Evolutionary conservation across 53 echinoderm and acorn worm genomes (phyloP).

Genomic region (Crossaster papposus): DNA sequence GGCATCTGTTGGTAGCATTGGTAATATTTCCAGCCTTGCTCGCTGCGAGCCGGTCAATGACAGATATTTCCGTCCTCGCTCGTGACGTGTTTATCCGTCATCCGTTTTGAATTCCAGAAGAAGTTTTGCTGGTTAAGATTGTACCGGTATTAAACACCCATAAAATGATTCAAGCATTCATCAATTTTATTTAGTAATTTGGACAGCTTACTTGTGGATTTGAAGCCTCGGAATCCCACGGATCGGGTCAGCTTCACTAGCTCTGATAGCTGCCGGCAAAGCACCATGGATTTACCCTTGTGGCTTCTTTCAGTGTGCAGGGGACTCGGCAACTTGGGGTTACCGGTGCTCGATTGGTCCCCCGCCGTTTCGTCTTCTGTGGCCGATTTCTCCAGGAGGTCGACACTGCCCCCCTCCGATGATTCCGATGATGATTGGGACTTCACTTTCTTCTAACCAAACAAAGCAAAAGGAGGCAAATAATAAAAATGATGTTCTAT

Average conservation of each 20-base stretch:
- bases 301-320: conserved; percentile 21
- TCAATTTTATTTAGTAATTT: neutral
- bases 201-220: conserved; percentile 62
- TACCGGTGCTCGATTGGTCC: conserved; percentile 31
- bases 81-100: too few species aligned
- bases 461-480: neutral
- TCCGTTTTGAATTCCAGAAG: too few species aligned
- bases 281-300: conserved; percentile 76
- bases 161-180: neutral
- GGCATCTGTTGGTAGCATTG: too few species aligned
- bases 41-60: too few species aligned
- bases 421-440: conserved; percentile 84
- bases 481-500: too few species aligned
- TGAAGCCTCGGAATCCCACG: conserved; percentile 86
- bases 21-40: too few species aligned
- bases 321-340: conserved; percentile 49
- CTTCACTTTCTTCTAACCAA: conserved; percentile 83
- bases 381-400: conserved; percentile 48
- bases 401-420: conserved; percentile 49
- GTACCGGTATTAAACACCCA: too few species aligned
- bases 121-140: too few species aligned
- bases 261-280: conserved; percentile 88
- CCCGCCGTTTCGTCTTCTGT: conserved; percentile 29
- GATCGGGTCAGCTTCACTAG: conserved; percentile 91
- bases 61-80: too few species aligned